phyloP scores from a whole-genome alignment of 2,113 vertebrate species.

The Echinops telfairi region DNA sequence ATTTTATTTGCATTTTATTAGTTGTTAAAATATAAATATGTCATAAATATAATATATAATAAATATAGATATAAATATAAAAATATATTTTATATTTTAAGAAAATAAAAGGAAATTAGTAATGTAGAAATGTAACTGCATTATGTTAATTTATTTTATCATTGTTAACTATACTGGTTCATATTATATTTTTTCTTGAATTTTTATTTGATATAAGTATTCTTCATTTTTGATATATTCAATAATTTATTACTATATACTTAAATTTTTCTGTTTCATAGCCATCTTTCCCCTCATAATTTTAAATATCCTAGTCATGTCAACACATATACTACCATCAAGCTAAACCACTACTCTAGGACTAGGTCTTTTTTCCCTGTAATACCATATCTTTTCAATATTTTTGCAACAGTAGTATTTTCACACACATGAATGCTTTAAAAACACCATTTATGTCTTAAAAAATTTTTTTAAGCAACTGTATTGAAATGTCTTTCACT shows the following conservation, averaged over 20 bases:
- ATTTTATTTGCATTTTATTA: background rate
- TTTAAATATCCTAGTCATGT: slow-evolving; percentile 34
- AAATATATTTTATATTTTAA: no score
- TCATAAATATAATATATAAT: no score
- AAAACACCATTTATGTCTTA: background rate
- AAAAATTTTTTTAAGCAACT: background rate
- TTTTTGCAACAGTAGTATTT: slow-evolving; percentile 3
- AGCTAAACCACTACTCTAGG: background rate
- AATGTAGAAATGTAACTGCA: no score
- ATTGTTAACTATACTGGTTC: background rate
- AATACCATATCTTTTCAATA: background rate
- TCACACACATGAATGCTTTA: background rate
- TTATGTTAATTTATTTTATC: background rate
- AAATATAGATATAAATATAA: no score
- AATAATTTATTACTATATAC: background rate
- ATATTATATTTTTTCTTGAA: background rate
- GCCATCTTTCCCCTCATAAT: background rate
- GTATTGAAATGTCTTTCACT: background rate
- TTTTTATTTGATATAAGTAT: slow-evolving; percentile 22
- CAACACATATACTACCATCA: background rate
- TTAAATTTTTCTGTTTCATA: slow-evolving; percentile 20
- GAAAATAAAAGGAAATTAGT: no score
- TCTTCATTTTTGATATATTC: slow-evolving; percentile 28
- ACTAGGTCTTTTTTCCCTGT: background rate
- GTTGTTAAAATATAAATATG: no score